Evolutionary conservation across 2,113 vertebrate species (phyloP), one percentile per base, ranked within the genome.

Genomic region (Bothrops jararaca): DNA sequence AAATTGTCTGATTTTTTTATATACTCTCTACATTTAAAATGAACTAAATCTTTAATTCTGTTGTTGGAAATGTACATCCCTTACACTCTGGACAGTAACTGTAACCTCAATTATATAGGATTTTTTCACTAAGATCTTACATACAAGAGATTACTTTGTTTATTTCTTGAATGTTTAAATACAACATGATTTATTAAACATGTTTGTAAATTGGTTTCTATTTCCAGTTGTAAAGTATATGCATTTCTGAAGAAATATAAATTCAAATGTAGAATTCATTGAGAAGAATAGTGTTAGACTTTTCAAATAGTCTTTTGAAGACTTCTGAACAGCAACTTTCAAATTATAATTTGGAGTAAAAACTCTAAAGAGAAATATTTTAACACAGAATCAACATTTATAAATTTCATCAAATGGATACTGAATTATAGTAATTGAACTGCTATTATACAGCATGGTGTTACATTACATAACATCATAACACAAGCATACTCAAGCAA

Each of bases 401-500:
- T 91, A 23, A 42, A 89, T 89, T 95, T 93, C 3, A 90, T 7
- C 91, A 91, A 91, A 93, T 52, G 1, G 90, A 94, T n/a, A 58
- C 18, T 80, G 54, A 56, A 56, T 50, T 74, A 86, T 93, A 95
- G 69, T 39, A 80, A 69, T 34, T 34, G 93, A 45, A 42, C 64
- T 95, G 85, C 93, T 92, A 86, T 93, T 95, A 80, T 80, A 95
- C 0, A 1, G 54, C 54, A 93, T 80, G 52, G 2, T 94, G 85
- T 26, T 94, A 93, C 9, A 57, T 4, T 39, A 95, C 54, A 0
- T 93, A 54, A 92, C 95, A 94, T 87, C 90, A 93, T 12, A 95
- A 96, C 57, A 94, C 0, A 93, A 13, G 54, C 11, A 96, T 29
- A 1, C 48, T 92, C 45, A 95, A 95, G 39, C 1, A 96, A 96